Evolutionary conservation across 2,888 invertebrate species (phyloP), one percentile per base, ranked within the genome.

Genomic region (Eupithecia abbreviata): DNA sequence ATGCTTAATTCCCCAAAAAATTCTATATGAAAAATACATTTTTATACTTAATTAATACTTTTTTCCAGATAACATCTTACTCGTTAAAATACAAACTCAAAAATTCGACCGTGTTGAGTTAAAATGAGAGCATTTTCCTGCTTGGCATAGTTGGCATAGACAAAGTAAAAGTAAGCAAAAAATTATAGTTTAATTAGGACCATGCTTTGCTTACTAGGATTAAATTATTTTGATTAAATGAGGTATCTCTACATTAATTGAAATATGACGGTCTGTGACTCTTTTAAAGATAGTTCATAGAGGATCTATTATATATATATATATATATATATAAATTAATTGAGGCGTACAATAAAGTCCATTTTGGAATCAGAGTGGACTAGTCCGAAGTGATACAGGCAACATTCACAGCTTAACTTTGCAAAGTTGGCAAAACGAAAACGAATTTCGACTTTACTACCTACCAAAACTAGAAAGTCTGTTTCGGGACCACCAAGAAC

Each of bases 101-200:
- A 77, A 72, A 47, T 55, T 12, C 67, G 65, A 68, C 73, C 73
- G 62, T 10, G 84, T 85, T 88, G 88, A 87, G n/a, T n/a, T 55
- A 55, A n/a, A 55, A 55, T 55, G 47, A 4, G 12, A 49, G 47
- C 47, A 12, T 55, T 55, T 55, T 55, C 58, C 10, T n/a, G 15
- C 15, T 3, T 58, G 18, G 18, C 18, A 58, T n/a, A 51, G 51
- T 3, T 58, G 18, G 18, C 18, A 58, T 58, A 18, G 9, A 7
- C 55, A 3, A 9, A 58, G 7, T 58, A 18, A 58, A 55, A 15
- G 30, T 15, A 47, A 47, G 30, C 1, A 30, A 12, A 12, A 10
- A 47, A 51, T 51, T 15, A 51, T 18, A 58, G 55, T n/a, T 15
- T 58, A 58, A 6, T 18, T 18, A 58, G 55, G n/a, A n/a, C 55